phyloP scores from a whole-genome alignment of 2,113 vertebrate genomes.

The Gymnarchus niloticus region DNA sequence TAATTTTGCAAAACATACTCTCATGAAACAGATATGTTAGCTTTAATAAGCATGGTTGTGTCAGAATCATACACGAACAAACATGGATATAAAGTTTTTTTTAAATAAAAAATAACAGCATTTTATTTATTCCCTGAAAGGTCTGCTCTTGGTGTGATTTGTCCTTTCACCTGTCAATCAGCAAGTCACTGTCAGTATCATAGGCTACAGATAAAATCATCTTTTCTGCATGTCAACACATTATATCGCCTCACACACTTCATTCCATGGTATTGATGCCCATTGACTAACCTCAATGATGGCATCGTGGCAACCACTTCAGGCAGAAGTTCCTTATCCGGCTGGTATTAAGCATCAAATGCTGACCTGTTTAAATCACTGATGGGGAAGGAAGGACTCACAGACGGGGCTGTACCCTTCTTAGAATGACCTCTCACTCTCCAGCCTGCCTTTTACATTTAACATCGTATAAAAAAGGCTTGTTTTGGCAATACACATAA shows the following conservation, averaged over 20 bases:
- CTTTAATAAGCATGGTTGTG: background rate
- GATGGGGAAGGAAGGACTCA: conserved; percentile 33
- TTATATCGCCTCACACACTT: background rate
- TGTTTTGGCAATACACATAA: background rate
- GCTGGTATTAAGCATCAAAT: conserved; percentile 42
- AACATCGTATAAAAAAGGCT: background rate
- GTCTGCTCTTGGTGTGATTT: background rate
- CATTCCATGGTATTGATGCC: background rate
- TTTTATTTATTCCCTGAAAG: no score
- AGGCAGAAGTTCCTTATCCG: conserved; percentile 43
- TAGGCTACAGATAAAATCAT: background rate
- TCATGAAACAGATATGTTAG: background rate
- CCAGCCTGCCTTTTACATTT: background rate
- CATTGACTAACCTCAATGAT: background rate
- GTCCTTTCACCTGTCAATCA: background rate
- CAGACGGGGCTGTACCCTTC: background rate
- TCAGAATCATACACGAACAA: background rate
- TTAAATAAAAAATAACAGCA: no score
- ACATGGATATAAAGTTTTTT: no score
- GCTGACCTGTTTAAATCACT: conserved; percentile 56
- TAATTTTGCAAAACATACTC: background rate
- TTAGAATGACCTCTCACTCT: background rate
- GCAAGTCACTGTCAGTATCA: background rate
- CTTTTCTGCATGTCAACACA: background rate
- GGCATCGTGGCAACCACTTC: conserved; percentile 35